phyloP scores from a whole-genome alignment of 2,888 invertebrate species.

The Macrophya alboannulata region DNA sequence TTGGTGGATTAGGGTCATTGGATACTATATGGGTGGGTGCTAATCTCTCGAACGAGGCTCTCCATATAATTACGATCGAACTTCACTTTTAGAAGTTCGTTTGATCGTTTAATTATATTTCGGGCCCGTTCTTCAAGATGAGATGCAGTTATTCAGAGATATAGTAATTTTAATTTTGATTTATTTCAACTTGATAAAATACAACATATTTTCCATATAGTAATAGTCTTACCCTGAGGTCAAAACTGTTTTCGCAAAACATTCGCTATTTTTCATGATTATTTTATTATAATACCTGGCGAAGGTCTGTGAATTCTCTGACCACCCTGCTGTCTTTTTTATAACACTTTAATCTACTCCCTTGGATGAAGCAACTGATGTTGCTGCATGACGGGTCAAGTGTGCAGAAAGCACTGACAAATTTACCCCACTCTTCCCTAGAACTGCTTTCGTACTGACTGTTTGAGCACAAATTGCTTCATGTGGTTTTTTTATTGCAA shows the following conservation, averaged over 20 bases:
- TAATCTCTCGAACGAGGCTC: no score
- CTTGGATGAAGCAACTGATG: slow-evolving; percentile 57
- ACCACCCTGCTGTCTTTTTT: no score
- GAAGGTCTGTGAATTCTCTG: slow-evolving; percentile 58
- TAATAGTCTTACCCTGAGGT: neutral
- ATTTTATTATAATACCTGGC: slow-evolving; percentile 56
- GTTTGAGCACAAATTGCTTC: slow-evolving; percentile 50
- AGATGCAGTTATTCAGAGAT: slow-evolving; percentile 46
- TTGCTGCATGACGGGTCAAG: slow-evolving; percentile 62
- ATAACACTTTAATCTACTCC: slow-evolving; percentile 59
- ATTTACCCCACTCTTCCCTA: slow-evolving; percentile 53
- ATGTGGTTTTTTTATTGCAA: slow-evolving; percentile 58
- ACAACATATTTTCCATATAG: neutral
- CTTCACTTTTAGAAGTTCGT: no score
- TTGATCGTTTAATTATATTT: no score
- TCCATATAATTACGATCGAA: no score
- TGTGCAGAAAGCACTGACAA: slow-evolving; percentile 55
- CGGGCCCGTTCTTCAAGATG: no score
- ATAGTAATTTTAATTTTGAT: neutral
- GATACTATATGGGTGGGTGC: no score
- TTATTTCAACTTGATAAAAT: neutral
- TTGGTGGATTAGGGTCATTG: no score
- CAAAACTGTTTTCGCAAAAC: neutral
- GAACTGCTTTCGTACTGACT: slow-evolving; percentile 53
- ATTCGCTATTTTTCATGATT: neutral